Conservation (phyloP, 2,113 vertebrate genomes). For the Campylomormyrus tamandua region DNA sequence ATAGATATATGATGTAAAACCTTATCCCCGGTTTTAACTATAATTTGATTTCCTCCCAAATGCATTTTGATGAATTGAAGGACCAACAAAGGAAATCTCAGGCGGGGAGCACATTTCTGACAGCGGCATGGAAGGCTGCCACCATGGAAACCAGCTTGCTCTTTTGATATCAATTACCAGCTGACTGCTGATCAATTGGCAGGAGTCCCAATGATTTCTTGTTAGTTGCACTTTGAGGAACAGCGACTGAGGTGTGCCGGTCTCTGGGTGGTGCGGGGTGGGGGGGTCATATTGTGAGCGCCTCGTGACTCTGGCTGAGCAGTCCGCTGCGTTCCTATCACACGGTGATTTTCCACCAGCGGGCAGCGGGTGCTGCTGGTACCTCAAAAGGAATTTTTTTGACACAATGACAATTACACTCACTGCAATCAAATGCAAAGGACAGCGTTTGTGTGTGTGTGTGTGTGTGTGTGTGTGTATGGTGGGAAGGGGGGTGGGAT, state of each 20-base stretch:
- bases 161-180: slow-evolving; percentile 88
- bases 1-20: slow-evolving; percentile 29
- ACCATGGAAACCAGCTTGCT: slow-evolving; percentile 47
- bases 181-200: slow-evolving; percentile 89
- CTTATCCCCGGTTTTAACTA: slow-evolving; percentile 42
- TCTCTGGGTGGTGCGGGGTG: not conserved
- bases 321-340: slow-evolving; percentile 50
- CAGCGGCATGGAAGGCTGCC: slow-evolving; percentile 34
- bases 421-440: slow-evolving; percentile 23
- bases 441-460: not conserved
- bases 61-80: slow-evolving; percentile 52
- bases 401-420: slow-evolving; percentile 59
- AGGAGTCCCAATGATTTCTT: slow-evolving; percentile 86
- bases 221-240: slow-evolving; percentile 72
- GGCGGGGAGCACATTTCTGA: slow-evolving; percentile 38
- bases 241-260: slow-evolving; percentile 32
- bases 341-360: slow-evolving; percentile 61
- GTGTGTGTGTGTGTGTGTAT: not conserved
- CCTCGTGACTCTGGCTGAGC: slow-evolving; percentile 38
- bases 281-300: not conserved
- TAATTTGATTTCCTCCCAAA: slow-evolving; percentile 46
- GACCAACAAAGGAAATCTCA: slow-evolving; percentile 39
- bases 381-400: slow-evolving; percentile 55
- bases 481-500: too few relatives aligned
- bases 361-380: slow-evolving; percentile 49